phyloP scores from a whole-genome alignment of 1,140 invertebrate genomes.

The Capitella teleta region DNA sequence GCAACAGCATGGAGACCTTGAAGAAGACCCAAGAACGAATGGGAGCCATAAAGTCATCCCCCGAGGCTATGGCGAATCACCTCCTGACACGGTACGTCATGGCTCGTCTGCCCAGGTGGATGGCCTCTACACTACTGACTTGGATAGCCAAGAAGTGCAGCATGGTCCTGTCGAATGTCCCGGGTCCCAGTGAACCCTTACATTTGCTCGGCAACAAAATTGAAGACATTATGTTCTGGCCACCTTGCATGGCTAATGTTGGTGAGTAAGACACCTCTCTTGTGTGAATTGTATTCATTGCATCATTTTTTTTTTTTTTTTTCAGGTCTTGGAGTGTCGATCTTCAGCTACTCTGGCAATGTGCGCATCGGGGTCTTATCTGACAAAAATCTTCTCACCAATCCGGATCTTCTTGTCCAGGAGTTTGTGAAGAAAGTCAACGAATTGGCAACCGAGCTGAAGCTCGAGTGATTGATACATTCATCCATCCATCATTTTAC shows the following conservation, averaged over 20 bases:
- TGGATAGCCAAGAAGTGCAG: neutral
- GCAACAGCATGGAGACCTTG: neutral
- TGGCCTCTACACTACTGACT: neutral
- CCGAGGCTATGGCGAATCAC: constrained; percentile 4
- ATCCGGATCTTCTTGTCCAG: neutral
- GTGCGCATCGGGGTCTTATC: neutral
- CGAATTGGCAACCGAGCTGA: neutral
- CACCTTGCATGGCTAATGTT: constrained; percentile 9
- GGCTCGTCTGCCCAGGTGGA: constrained; percentile 2
- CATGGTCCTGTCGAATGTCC: constrained; percentile 10
- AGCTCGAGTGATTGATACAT: constrained; percentile 7
- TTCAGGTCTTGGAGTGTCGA: constrained; percentile 4
- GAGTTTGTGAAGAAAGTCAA: neutral
- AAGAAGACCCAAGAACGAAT: constrained; percentile 3
- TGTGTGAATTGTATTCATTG: no score
- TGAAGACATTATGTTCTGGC: constrained; percentile 9
- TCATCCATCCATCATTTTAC: no score
- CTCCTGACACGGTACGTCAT: constrained; percentile 5
- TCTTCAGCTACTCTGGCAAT: constrained; percentile 2
- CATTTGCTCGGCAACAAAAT: neutral
- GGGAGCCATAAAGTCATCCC: constrained; percentile 5
- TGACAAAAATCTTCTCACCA: neutral
- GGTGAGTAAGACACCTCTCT: constrained; percentile 4
- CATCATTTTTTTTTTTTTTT: neutral
- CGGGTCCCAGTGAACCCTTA: constrained; percentile 1